Evolutionary conservation across 2,888 invertebrate species (phyloP), one percentile per base, ranked within the genome.

Genomic region (Cryptocheilus praepositus): DNA sequence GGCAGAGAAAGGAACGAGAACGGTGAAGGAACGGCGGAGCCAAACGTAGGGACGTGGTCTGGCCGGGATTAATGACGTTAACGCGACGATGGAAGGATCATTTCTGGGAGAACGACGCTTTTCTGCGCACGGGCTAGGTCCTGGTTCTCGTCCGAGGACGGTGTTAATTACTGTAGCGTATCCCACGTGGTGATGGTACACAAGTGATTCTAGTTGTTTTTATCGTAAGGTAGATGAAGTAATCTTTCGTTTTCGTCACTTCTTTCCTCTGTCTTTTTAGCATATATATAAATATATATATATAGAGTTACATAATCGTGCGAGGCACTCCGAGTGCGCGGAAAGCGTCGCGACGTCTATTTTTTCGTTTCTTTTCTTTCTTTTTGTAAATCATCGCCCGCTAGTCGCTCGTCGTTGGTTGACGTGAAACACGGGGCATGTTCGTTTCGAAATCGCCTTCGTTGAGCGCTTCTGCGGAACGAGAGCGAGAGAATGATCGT

Each of bases 131-230:
- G 75, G 77, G 70, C 76, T 76, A 77, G 76, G 66, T 77, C 65
- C 51, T 70, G 15, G 5, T 64, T 49, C 49, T 49, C 49, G 16
- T 4, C 73, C 74, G 75, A 73, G 75, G 73, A 36, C 2, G 76
- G 67, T 71, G 80, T 84, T 82, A 80, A 83, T 84, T 81, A 78
- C 73, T 69, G 75, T 84, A 84, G 83, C 74, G 81, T 85, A 84
- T 85, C 82, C 80, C 82, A 83, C 83, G 78, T 81, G 85, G 85
- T 85, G 84, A 85, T 81, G 85, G 85, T 85, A 79, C 66, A 77
- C 81, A 83, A 85, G 83, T 83, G 84, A 85, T 84, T 85, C 84
- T 84, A 85, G 84, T 85, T 85, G 77, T 83, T 84, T 82, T 82
- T 80, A 81, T 80, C 71, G 59, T 81, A 82, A 80, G 72, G 67